Conservation (phyloP, 2,888 invertebrate species). For the Thelaira solivaga region DNA sequence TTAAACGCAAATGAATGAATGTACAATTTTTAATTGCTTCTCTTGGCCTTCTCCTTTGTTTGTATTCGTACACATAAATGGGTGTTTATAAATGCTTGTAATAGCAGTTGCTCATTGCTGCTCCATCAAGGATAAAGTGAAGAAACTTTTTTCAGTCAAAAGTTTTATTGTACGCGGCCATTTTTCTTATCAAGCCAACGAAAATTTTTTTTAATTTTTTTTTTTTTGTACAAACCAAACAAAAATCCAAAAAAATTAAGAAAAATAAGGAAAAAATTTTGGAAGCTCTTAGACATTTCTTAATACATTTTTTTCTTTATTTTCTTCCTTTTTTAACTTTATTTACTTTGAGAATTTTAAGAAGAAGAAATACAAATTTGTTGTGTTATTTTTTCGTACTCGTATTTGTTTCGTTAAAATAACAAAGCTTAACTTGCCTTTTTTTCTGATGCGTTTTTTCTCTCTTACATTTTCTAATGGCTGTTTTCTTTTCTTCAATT, state of each 20-base stretch:
- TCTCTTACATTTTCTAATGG: constrained; percentile 46
- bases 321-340: constrained; percentile 15
- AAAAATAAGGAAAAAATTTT: constrained; percentile 12
- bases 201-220: constrained; percentile 28
- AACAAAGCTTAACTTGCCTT: constrained; percentile 53
- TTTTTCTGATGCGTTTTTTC: constrained; percentile 21
- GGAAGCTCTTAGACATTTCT: constrained; percentile 48
- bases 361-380: constrained; percentile 39
- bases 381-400: constrained; percentile 50
- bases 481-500: constrained; percentile 5
- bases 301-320: constrained; percentile 18
- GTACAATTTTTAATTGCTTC: not conserved
- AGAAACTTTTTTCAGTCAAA: constrained; percentile 43
- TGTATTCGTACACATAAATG: not conserved
- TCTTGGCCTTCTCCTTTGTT: not conserved
- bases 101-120: not conserved
- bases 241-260: not conserved
- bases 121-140: constrained; percentile 22
- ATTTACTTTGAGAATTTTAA: constrained; percentile 22
- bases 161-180: constrained; percentile 44
- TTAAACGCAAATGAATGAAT: constrained; percentile 35
- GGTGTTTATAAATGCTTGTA: constrained; percentile 12
- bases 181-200: constrained; percentile 27
- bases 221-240: not conserved
- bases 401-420: constrained; percentile 37